Evolutionary conservation across 2,113 vertebrate genomes (phyloP).

Genomic region (Gymnobelideus leadbeateri): DNA sequence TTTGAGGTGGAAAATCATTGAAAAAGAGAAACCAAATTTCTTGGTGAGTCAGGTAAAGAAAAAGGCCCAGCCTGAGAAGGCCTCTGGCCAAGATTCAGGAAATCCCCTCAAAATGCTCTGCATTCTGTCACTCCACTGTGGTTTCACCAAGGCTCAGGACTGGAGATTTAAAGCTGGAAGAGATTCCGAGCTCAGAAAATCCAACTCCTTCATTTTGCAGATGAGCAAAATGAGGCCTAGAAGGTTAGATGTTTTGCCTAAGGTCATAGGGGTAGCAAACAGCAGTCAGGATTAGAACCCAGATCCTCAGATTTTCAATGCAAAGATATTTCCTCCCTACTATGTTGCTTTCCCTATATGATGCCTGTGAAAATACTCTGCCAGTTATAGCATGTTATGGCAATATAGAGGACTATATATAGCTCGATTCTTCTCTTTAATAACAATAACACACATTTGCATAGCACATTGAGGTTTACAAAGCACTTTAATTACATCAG

Average conservation of each 20-base stretch:
- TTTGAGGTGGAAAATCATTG: background rate
- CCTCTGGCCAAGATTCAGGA: background rate
- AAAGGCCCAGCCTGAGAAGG: background rate
- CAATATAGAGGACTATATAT: background rate
- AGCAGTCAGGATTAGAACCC: slow-evolving; percentile 3
- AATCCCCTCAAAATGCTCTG: background rate
- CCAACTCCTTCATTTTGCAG: slow-evolving; percentile 5
- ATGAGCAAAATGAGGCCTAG: background rate
- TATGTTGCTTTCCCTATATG: background rate
- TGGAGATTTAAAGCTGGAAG: background rate
- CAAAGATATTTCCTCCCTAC: background rate
- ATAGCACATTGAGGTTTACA: background rate
- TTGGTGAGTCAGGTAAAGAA: too few relatives aligned
- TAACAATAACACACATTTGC: background rate
- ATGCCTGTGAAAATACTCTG: background rate
- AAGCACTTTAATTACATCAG: background rate
- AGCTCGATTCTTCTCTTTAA: background rate
- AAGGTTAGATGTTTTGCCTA: slow-evolving; percentile 14
- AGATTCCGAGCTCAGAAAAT: background rate
- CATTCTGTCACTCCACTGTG: background rate
- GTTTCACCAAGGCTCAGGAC: too few relatives aligned
- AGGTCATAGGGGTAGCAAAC: slow-evolving; percentile 10
- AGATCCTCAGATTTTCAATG: background rate
- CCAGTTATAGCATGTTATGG: background rate
- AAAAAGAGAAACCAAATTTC: background rate